Percentiles rank a stretch among this genome's conserved stretches.
These are phyloP conservation scores for Rhimphoctona megacephalus DNA, from an alignment of 2,888 invertebrate species.

Conservation along the genomic window DNA sequence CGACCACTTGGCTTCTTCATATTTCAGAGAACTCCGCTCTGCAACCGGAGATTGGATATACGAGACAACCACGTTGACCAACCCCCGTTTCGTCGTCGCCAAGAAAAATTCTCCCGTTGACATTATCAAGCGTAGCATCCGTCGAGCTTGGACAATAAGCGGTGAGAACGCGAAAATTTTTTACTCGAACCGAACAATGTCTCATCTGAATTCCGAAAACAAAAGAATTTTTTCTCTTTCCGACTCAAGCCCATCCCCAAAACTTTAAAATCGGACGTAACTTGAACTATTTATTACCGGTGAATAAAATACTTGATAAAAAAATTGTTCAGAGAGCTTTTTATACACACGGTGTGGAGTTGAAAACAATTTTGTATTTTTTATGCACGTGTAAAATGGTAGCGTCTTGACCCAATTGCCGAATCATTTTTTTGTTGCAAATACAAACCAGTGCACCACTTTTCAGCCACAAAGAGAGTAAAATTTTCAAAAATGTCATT, in stretches of 20 bases:
- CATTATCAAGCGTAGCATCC: constrained; percentile 89
- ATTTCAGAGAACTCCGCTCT: constrained; percentile 89
- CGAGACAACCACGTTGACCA: constrained; percentile 84
- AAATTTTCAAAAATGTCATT: neutral
- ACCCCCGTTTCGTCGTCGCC: constrained; percentile 80
- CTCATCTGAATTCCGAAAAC: neutral
- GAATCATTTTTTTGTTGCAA: neutral
- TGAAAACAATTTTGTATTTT: neutral
- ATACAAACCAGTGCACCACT: neutral
- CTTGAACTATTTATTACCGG: neutral
- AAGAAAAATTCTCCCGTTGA: constrained; percentile 87
- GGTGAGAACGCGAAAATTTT: constrained; percentile 85
- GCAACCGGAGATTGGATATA: constrained; percentile 90
- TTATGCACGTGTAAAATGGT: neutral
- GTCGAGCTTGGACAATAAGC: constrained; percentile 90
- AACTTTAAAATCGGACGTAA: neutral
- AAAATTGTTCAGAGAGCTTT: neutral
- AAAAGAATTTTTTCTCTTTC: constrained; percentile 24
- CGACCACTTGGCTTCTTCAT: constrained; percentile 69
- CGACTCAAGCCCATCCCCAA: neutral
- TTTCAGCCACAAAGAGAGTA: neutral
- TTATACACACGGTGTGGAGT: neutral
- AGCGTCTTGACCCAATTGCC: neutral
- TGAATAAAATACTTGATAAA: neutral
- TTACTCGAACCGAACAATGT: neutral